Evolutionary conservation across 2,113 vertebrate genomes (phyloP).

Genomic region (Ia io): DNA sequence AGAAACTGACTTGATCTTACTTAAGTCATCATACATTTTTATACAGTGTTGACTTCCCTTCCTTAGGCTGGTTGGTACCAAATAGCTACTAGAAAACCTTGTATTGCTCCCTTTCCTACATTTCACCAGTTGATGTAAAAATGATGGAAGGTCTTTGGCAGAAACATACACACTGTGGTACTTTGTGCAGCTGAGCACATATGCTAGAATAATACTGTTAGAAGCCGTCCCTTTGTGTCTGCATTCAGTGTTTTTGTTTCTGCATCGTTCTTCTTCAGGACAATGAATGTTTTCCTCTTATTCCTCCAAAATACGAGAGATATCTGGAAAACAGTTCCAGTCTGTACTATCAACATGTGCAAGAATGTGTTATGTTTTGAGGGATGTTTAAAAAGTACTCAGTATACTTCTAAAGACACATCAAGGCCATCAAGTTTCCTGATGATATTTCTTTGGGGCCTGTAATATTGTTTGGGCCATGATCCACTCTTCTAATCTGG

Average conservation of each 20-base stretch:
- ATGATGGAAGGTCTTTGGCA: neutral
- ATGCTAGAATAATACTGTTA: neutral
- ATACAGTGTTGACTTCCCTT: neutral
- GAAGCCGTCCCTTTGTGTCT: neutral
- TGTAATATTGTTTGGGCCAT: neutral
- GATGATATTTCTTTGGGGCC: neutral
- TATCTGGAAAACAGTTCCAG: neutral
- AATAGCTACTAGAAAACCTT: neutral
- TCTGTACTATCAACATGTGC: neutral
- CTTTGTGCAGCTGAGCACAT: neutral
- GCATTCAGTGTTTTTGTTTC: neutral
- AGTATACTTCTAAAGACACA: constrained; percentile 22
- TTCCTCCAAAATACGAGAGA: neutral
- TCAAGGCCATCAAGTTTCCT: neutral
- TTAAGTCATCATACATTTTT: neutral
- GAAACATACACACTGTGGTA: neutral
- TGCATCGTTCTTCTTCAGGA: neutral
- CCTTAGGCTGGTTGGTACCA: neutral
- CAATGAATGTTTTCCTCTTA: neutral
- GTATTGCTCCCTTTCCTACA: neutral
- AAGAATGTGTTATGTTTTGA: neutral
- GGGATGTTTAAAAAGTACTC: neutral
- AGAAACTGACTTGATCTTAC: neutral
- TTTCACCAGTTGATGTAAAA: neutral
- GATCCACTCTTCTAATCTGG: neutral